Conservation (phyloP, 2,113 vertebrate genomes). For the Noturus placidus region DNA sequence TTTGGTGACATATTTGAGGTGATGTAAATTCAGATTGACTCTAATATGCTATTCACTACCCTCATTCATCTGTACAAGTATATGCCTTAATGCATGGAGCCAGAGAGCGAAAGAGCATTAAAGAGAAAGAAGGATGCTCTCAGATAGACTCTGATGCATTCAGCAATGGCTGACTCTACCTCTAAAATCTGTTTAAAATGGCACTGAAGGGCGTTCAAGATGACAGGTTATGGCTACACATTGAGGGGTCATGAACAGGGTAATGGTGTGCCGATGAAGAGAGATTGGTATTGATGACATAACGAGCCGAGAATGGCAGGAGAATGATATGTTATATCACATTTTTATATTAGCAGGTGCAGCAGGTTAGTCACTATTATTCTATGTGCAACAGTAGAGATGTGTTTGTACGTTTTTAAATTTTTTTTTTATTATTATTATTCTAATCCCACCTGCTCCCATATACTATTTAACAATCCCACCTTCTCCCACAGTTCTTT, state of each 20-base stretch:
- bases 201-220: conserved; percentile 7
- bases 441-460: background rate
- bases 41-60: background rate
- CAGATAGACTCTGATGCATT: background rate
- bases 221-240: conserved; percentile 23
- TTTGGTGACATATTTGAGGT: background rate
- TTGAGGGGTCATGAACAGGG: conserved; percentile 26
- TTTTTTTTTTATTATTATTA: background rate
- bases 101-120: conserved; percentile 2
- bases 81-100: background rate
- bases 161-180: background rate
- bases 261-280: conserved; percentile 29
- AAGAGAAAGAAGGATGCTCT: background rate
- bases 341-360: conserved; percentile 25
- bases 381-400: background rate
- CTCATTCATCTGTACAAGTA: background rate
- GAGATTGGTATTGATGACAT: conserved; percentile 27
- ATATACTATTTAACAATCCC: background rate
- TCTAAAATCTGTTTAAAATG: conserved; percentile 10
- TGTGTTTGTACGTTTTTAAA: too few species aligned
- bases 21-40: background rate
- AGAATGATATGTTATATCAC: conserved; percentile 2
- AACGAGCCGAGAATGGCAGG: conserved; percentile 3
- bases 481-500: background rate
- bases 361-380: background rate